Percentiles rank a stretch among this genome's conserved stretches.
These are phyloP conservation scores for Scomber japonicus DNA, from an alignment of 2,113 vertebrate genomes.

Conservation along the genomic window DNA sequence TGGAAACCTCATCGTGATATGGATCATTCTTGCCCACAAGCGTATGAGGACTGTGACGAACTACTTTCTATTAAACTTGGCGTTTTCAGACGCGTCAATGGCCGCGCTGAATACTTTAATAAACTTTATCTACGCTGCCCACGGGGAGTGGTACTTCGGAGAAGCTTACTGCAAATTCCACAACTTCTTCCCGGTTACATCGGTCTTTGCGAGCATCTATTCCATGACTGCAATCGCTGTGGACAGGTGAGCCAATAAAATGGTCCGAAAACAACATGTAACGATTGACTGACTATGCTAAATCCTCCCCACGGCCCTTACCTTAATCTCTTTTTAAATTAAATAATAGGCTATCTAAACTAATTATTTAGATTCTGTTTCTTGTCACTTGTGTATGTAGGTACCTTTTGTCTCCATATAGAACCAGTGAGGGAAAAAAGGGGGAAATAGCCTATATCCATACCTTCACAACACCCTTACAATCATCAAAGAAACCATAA, in stretches of 20 bases:
- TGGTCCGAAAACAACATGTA: not conserved
- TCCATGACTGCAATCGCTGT: slow-evolving; percentile 98
- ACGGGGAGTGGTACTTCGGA: slow-evolving; percentile 98
- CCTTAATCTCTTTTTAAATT: no score
- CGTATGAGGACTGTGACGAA: slow-evolving; percentile 98
- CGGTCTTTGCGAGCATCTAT: slow-evolving; percentile 98
- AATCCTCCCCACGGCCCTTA: not conserved
- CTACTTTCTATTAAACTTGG: slow-evolving; percentile 95
- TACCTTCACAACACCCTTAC: no score
- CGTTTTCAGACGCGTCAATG: slow-evolving; percentile 96
- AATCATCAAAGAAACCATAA: slow-evolving; percentile 1
- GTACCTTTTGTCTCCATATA: no score
- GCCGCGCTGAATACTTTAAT: slow-evolving; percentile 96
- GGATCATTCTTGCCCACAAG: slow-evolving; percentile 98
- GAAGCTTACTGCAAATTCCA: slow-evolving; percentile 97
- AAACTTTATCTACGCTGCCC: slow-evolving; percentile 94
- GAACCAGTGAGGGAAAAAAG: not conserved
- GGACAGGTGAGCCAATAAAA: slow-evolving; percentile 89
- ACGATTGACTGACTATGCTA: not conserved
- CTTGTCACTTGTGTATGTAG: no score
- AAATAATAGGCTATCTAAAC: no score
- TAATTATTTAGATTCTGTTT: no score
- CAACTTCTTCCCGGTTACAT: slow-evolving; percentile 98
- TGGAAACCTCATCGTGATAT: slow-evolving; percentile 95
- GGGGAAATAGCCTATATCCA: not conserved